These are phyloP conservation scores for Exocentrus adspersus DNA, from an alignment of 2,888 invertebrate genomes.

Conservation along the genomic window DNA sequence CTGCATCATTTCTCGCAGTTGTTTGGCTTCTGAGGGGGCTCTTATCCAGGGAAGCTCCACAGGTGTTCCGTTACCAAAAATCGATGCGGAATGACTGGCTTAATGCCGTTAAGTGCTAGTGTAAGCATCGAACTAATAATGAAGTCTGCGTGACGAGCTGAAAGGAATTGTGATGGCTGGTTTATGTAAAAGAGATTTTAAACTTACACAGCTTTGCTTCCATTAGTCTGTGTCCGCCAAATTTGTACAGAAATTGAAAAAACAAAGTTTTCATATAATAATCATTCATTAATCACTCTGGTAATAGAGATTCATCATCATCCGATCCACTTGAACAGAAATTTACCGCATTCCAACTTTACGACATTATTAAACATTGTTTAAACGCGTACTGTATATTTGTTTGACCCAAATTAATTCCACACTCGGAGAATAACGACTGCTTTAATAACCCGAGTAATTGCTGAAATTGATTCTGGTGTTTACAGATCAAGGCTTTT, in stretches of 20 bases:
- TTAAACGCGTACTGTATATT: slow-evolving; percentile 4
- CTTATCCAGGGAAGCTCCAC: slow-evolving; percentile 17
- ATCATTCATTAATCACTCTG: too few species aligned
- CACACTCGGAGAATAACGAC: slow-evolving; percentile 1
- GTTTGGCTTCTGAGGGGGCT: slow-evolving; percentile 22
- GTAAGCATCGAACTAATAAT: slow-evolving; percentile 6
- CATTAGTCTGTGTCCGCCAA: too few species aligned
- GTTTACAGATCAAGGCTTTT: slow-evolving; percentile 15
- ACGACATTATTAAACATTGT: background rate
- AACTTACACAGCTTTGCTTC: too few species aligned
- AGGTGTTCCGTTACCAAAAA: slow-evolving; percentile 23
- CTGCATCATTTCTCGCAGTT: slow-evolving; percentile 27
- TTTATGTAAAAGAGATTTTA: too few species aligned
- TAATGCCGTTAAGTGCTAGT: slow-evolving; percentile 4
- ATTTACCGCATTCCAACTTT: background rate
- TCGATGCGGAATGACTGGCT: slow-evolving; percentile 22
- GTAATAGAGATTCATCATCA: background rate
- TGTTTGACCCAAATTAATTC: slow-evolving; percentile 9
- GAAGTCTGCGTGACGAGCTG: background rate
- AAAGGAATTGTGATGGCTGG: too few species aligned
- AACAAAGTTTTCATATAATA: too few species aligned
- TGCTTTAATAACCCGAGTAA: slow-evolving; percentile 15
- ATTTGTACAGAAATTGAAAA: too few species aligned
- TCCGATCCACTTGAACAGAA: background rate
- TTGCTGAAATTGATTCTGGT: slow-evolving; percentile 8